phyloP scores from a whole-genome alignment of 2,797 vertebrate genomes.

The Girardinus metallicus region DNA sequence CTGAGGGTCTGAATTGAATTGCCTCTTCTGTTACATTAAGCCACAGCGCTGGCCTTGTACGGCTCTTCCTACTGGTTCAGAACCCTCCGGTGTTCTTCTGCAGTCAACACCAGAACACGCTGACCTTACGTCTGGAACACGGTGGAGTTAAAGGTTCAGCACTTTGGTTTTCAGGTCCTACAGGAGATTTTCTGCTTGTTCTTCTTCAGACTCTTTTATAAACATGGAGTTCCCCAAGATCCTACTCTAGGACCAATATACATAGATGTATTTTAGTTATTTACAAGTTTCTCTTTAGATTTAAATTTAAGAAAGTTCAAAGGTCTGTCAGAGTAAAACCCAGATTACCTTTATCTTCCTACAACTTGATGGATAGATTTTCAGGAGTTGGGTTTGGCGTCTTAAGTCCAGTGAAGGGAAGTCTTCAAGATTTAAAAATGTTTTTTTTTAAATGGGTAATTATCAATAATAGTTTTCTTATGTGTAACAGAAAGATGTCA shows the following conservation, averaged over 20 bases:
- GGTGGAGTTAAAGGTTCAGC: neutral
- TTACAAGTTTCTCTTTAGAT: neutral
- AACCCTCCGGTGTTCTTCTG: neutral
- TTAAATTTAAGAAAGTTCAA: neutral
- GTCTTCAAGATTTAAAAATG: too few relatives aligned
- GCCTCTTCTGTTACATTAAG: neutral
- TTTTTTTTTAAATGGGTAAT: neutral
- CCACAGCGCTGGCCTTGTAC: neutral
- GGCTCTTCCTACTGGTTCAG: neutral
- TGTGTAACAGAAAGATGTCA: neutral
- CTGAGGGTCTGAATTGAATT: slow-evolving; percentile 8
- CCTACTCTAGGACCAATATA: neutral
- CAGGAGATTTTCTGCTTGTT: neutral
- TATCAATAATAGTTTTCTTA: neutral
- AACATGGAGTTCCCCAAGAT: neutral
- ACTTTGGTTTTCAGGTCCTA: neutral
- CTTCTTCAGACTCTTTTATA: neutral
- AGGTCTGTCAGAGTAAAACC: neutral
- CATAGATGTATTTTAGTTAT: neutral
- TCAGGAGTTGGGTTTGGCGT: neutral
- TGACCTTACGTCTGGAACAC: neutral
- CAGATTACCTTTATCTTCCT: neutral
- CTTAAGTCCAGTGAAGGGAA: too few relatives aligned
- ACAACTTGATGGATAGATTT: neutral
- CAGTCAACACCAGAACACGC: neutral